Percentiles rank a stretch among this genome's conserved stretches.
These are phyloP conservation scores for Archivesica marissinica DNA, from an alignment of 1,140 invertebrate species.

Conservation along the genomic window DNA sequence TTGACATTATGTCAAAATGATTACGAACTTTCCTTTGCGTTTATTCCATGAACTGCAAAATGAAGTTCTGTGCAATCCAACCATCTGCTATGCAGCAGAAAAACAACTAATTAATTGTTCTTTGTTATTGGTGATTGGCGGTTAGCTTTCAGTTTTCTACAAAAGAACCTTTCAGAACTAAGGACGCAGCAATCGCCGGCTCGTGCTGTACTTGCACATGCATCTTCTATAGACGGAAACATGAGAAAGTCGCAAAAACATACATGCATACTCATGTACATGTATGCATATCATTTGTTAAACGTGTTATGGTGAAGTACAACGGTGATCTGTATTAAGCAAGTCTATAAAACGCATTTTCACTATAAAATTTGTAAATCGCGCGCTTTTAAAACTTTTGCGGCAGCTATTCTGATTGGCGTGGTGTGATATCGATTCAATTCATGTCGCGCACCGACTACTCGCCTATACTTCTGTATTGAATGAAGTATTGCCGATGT, in stretches of 20 bases:
- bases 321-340: background rate
- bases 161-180: conserved; percentile 64
- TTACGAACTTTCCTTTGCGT: conserved; percentile 62
- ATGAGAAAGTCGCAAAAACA: conserved; percentile 2
- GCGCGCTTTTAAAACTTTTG: conserved; percentile 56
- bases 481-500: conserved; percentile 22
- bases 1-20: conserved; percentile 63
- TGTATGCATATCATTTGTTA: background rate
- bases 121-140: conserved; percentile 72
- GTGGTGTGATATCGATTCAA: conserved; percentile 45
- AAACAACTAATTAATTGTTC: conserved; percentile 74
- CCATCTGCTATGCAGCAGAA: conserved; percentile 69
- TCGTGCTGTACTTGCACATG: conserved; percentile 43
- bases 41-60: conserved; percentile 65
- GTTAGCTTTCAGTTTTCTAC: conserved; percentile 68
- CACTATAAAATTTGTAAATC: conserved; percentile 24
- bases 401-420: conserved; percentile 49
- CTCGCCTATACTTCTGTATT: conserved; percentile 2
- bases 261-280: background rate
- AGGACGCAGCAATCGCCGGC: conserved; percentile 40
- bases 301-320: background rate
- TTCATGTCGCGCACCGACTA: background rate
- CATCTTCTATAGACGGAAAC: conserved; percentile 52
- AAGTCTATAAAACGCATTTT: conserved; percentile 33
- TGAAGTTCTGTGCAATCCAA: conserved; percentile 58